Evolutionary conservation across 2,113 vertebrate genomes (phyloP).

Genomic region (Ailurus styani): DNA sequence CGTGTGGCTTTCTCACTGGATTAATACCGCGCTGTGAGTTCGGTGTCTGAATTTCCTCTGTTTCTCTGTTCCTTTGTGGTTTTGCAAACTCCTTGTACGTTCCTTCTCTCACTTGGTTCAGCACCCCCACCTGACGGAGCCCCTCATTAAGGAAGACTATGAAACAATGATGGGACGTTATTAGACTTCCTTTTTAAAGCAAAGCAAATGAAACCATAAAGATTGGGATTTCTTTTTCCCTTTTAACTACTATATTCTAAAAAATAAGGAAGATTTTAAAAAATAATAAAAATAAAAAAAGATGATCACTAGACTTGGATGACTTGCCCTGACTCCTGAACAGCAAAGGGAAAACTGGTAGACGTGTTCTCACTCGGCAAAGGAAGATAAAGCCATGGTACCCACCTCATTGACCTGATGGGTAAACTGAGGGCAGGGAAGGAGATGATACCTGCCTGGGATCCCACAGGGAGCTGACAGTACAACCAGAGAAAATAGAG

Average conservation of each 20-base stretch:
- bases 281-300: neutral
- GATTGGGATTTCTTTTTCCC: neutral
- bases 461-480: fast-evolving
- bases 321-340: neutral
- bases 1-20: too few species aligned
- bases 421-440: neutral
- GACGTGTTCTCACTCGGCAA: neutral
- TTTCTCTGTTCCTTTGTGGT: neutral
- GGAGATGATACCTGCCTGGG: neutral
- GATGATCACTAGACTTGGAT: neutral
- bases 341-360: neutral
- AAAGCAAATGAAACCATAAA: neutral
- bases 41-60: neutral
- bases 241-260: neutral
- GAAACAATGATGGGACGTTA: neutral
- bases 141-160: neutral
- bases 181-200: neutral
- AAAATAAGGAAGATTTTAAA: neutral
- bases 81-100: neutral
- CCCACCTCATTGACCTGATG: neutral
- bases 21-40: neutral
- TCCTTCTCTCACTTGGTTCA: neutral
- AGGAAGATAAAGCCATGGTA: neutral
- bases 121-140: neutral
- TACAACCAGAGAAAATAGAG: neutral